Conservation (phyloP, 2,888 invertebrate species). For the Horisme vitalbata region DNA sequence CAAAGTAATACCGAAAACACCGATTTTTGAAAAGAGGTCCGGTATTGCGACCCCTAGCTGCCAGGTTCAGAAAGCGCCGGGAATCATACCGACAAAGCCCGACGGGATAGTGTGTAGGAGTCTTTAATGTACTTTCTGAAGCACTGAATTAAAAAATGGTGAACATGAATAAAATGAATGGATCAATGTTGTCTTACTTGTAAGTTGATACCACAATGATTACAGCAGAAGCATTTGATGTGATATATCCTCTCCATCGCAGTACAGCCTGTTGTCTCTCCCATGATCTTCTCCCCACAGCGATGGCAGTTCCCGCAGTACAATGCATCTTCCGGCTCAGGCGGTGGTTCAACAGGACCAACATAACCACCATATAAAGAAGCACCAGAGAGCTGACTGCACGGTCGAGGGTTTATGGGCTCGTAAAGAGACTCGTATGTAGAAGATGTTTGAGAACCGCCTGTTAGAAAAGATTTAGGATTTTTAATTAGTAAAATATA, state of each 20-base stretch:
- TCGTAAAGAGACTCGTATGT: slow-evolving; percentile 86
- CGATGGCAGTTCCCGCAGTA: slow-evolving; percentile 95
- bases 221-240: slow-evolving; percentile 97
- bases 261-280: slow-evolving; percentile 97
- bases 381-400: slow-evolving; percentile 84
- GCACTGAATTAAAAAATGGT: too few species aligned
- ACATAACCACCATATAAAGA: slow-evolving; percentile 84
- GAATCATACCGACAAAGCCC: too few species aligned
- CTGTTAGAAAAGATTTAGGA: too few species aligned
- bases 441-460: slow-evolving; percentile 84
- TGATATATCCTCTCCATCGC: slow-evolving; percentile 99
- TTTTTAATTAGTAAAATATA: too few species aligned
- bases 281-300: slow-evolving; percentile 96
- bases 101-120: too few species aligned
- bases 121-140: too few species aligned
- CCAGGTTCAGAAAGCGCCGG: too few species aligned
- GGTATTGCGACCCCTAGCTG: too few species aligned
- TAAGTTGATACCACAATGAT: slow-evolving; percentile 91
- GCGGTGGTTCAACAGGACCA: slow-evolving; percentile 93
- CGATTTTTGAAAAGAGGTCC: too few species aligned
- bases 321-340: slow-evolving; percentile 86
- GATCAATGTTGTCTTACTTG: too few species aligned
- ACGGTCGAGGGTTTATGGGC: slow-evolving; percentile 84
- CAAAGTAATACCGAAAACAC: too few species aligned
- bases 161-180: neutral